Evolutionary conservation across 2,113 vertebrate species (phyloP), one percentile per base, ranked within the genome.

Genomic region (Chlamydotis undulata): DNA sequence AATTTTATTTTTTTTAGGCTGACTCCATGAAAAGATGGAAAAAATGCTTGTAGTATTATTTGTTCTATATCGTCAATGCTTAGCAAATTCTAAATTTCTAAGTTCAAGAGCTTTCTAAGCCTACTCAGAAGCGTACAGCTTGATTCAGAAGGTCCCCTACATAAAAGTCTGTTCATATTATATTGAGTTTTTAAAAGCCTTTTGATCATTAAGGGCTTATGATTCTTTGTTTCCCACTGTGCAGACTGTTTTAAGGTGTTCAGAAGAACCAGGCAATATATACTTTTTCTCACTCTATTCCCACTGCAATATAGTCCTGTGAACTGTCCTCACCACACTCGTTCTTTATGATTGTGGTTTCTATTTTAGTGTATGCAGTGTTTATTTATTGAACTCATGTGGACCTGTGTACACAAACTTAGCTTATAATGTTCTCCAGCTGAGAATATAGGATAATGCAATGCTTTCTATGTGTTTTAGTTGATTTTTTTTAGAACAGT

Each of bases 281-380:
- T 33, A 26, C 8, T 45, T 65, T 53, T 75, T 71, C 16, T 76
- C 10, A 31, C 6, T 82, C 21, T 61, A 1, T 61, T 83, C 5
- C 19, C 7, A 4, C 26, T 70, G 25, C 41, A 28, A 0, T 49
- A 3, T n/a, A 49, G 60, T 53, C 0, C 1, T 31, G 14, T 78
- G 45, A 73, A 53, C 47, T 49, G 14, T 49, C 19, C 22, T 68
- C 1, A 2, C 25, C 23, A 16, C 23, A 35, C 6, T n/a, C 8
- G 4, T 81, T 71, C 16, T 43, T 81, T 61, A 33, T 56, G 87
- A 5, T 2, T 67, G 33, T 43, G 19, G 19, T 69, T 75, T 69
- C 45, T 80, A 7, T 12, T 92, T 52, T 64, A 21, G 4, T 24
- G 1, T 57, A 6, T 74, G 35, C 5, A 2, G 12, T 64, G 2